These are phyloP conservation scores for Anhinga rufa DNA, from an alignment of 2,113 vertebrate species.

Conservation along the genomic window DNA sequence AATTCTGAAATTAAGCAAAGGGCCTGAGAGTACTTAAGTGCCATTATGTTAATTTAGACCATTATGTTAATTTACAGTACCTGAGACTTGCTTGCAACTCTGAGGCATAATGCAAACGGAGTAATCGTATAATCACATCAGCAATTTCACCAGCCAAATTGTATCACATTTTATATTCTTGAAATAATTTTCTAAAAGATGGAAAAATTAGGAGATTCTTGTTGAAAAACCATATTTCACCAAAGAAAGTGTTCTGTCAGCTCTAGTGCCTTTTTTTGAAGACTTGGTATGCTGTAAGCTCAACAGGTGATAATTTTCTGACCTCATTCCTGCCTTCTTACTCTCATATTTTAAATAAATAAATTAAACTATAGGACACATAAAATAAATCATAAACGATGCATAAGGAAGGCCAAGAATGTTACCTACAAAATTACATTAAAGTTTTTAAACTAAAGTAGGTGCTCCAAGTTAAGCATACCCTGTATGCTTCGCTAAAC, in stretches of 20 bases:
- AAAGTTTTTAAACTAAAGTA: background rate
- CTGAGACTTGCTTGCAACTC: background rate
- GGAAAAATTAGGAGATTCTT: background rate
- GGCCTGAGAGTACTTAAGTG: background rate
- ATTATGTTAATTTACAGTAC: background rate
- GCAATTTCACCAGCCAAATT: background rate
- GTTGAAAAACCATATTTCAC: background rate
- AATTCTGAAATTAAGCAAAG: background rate
- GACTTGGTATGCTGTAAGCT: background rate
- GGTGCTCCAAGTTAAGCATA: background rate
- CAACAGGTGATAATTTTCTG: background rate
- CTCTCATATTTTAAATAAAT: background rate
- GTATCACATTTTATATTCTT: background rate
- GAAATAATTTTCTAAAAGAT: background rate
- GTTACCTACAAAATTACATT: background rate
- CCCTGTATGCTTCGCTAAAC: background rate
- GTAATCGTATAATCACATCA: background rate
- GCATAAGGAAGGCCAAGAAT: background rate
- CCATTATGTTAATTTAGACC: background rate
- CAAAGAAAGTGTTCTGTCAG: background rate
- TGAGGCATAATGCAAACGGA: background rate
- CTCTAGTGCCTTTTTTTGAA: background rate
- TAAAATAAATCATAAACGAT: background rate
- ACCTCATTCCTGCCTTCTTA: background rate
- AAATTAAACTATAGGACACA: background rate